These are phyloP conservation scores for Lumbricus terrestris DNA, from an alignment of 2,888 invertebrate genomes.

Conservation along the genomic window DNA sequence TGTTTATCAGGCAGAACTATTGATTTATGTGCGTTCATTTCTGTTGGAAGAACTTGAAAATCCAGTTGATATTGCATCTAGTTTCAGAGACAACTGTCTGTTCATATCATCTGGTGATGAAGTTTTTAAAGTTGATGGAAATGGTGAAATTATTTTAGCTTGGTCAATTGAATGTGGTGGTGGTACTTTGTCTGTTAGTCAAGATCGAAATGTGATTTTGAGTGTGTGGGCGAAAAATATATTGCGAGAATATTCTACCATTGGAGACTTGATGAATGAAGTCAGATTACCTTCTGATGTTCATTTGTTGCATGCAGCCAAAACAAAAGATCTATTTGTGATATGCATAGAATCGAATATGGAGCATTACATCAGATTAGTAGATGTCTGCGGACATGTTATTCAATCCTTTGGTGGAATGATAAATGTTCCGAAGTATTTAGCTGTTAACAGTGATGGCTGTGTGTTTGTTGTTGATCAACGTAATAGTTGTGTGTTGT, in stretches of 20 bases:
- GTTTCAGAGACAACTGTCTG: neutral
- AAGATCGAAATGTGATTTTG: neutral
- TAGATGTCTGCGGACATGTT: neutral
- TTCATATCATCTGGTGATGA: neutral
- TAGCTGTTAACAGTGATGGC: neutral
- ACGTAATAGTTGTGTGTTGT: neutral
- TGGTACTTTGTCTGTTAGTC: neutral
- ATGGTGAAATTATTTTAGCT: neutral
- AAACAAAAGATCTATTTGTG: neutral
- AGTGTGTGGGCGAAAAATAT: neutral
- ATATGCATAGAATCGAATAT: neutral
- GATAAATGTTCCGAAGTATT: neutral
- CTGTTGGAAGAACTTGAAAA: neutral
- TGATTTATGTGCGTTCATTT: neutral
- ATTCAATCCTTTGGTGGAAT: neutral
- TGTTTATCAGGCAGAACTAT: neutral
- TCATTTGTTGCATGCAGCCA: neutral
- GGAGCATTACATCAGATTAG: neutral
- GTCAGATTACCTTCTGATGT: neutral
- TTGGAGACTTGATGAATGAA: neutral
- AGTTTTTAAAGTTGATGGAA: neutral
- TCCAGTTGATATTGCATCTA: neutral
- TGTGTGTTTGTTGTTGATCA: neutral
- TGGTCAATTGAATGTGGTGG: neutral
- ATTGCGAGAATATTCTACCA: neutral